Conservation (phyloP, 2,888 invertebrate genomes). For the Axea sp. region DNA sequence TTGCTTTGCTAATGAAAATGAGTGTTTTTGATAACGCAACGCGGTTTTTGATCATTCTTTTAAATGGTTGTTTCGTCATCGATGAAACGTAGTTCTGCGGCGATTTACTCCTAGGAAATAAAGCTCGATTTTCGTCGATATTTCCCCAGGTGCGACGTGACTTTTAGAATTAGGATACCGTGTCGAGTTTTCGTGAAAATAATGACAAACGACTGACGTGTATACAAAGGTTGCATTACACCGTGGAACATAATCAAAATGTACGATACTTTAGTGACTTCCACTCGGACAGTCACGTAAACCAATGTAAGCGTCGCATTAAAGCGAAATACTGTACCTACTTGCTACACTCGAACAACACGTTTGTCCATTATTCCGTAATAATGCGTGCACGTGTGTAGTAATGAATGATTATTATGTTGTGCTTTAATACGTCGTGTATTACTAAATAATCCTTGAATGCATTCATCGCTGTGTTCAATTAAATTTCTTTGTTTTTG, state of each 20-base stretch:
- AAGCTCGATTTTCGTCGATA: not conserved
- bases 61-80: too few species aligned
- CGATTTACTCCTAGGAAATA: too few species aligned
- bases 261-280: constrained; percentile 63
- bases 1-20: too few species aligned
- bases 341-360: constrained; percentile 33
- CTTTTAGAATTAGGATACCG: constrained; percentile 21
- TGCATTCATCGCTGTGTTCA: constrained; percentile 10
- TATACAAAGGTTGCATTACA: constrained; percentile 50
- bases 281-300: constrained; percentile 58
- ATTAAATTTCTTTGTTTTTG: constrained; percentile 12
- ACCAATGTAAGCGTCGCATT: constrained; percentile 60
- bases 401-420: constrained; percentile 56
- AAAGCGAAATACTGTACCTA: constrained; percentile 46
- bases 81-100: too few species aligned
- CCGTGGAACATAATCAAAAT: constrained; percentile 57
- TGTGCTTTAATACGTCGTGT: constrained; percentile 39
- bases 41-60: too few species aligned
- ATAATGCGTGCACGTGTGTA: constrained; percentile 50
- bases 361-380: constrained; percentile 55
- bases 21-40: too few species aligned
- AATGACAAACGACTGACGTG: constrained; percentile 59
- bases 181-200: constrained; percentile 46
- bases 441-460: constrained; percentile 51
- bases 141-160: not conserved